Evolutionary conservation across 2,797 vertebrate genomes (phyloP), one percentile per base, ranked within the genome.

Genomic region (Trachops cirrhosus): DNA sequence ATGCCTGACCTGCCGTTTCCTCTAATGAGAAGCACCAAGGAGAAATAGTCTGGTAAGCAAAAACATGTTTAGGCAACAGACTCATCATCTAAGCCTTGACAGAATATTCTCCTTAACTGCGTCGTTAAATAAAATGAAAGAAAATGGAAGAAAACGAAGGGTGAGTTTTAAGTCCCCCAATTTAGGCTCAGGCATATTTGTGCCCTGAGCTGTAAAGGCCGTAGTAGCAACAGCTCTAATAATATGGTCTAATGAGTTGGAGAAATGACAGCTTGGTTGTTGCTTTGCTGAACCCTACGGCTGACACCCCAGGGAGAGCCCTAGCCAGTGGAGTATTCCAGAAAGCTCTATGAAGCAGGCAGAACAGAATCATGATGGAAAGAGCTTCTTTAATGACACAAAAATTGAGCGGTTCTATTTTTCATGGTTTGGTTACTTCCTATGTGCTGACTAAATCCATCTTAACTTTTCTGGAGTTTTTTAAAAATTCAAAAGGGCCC

Each of bases 231-330:
- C 41, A 82, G 77, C 96, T 97, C 85, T 96, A 96, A 96, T 98
- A 95, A 95, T 97, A 93, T 84, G 97, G 94, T 96, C 97, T 98
- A 95, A 96, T 97, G 97, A 95, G 74, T 93, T 93, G 88, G 94
- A 97, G 97, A 97, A 97, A 89, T 93, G 93, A 96, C 96, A 87
- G 77, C 85, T 95, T 92, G 92, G 46, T 95, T 41, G 70, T 91
- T 95, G 85, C 44, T 62, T 91, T 97, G 64, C 88, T 94, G 92
- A 93, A 92, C 93, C 67, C 90, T 95, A 68, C 0, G 71, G 90
- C 89, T 97, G 89, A 96, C 77, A 77, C 82, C 85, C 41, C 90
- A 93, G 89, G 64, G 84, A 92, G 50, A 91, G 70, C 68, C 70
- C 44, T 91, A 37, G 15, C 64, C 48, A 37, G 64, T 91, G 86